Evolutionary conservation across 2,888 invertebrate genomes (phyloP).

Genomic region (Caenorhabditis drosophilae): DNA sequence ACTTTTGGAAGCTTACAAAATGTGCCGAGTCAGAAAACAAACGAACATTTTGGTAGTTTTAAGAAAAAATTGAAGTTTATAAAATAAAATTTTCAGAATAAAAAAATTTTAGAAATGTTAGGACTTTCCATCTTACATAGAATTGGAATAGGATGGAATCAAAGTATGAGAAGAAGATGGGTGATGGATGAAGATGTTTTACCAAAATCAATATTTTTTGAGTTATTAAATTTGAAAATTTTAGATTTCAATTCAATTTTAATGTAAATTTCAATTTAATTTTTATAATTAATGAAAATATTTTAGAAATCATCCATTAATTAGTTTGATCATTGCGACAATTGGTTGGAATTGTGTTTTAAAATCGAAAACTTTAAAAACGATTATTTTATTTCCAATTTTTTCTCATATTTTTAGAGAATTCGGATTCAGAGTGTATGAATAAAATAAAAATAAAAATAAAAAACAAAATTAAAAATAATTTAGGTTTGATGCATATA

Average conservation of each 20-base stretch:
- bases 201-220: slow-evolving; percentile 12
- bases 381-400: not conserved
- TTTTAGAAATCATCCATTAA: not conserved
- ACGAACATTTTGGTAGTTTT: too few relatives aligned
- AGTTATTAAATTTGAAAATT: slow-evolving; percentile 6
- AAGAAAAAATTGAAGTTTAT: slow-evolving; percentile 2
- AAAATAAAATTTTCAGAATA: too few relatives aligned
- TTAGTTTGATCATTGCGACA: not conserved
- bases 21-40: too few relatives aligned
- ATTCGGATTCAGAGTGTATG: not conserved
- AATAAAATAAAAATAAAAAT: not conserved
- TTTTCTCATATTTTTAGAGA: slow-evolving; percentile 1
- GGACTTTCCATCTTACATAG: slow-evolving; percentile 25
- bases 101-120: not conserved
- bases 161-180: slow-evolving; percentile 53
- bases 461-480: too few relatives aligned
- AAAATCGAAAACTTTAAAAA: not conserved
- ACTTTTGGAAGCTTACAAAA: too few relatives aligned
- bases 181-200: slow-evolving; percentile 36
- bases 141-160: slow-evolving; percentile 32
- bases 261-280: slow-evolving; percentile 2
- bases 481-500: not conserved
- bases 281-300: not conserved
- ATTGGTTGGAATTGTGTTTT: not conserved
- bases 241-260: slow-evolving; percentile 10